Evolutionary conservation across 2,113 vertebrate species (phyloP), one percentile per base, ranked within the genome.

Genomic region (Prochilodus magdalenae): DNA sequence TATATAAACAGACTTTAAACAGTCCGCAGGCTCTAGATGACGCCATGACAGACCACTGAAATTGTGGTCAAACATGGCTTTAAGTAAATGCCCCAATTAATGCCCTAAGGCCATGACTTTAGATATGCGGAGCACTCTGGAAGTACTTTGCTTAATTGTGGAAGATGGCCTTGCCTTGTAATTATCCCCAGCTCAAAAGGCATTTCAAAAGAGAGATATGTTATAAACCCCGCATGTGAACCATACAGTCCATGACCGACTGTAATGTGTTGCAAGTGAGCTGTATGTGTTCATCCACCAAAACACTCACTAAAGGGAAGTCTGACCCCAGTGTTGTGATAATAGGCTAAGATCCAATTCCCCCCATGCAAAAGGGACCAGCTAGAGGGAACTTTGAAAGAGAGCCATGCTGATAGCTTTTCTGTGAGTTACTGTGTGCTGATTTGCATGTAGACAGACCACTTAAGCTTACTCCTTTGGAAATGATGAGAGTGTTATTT

Each of bases 91-190:
- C 79, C 55, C 53, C 36, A 51, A 33, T 55, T 15, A 44, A 24
- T 67, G 49, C 84, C 71, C 47, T 73, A 44, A 66, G 77, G 79
- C 55, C 40, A 57, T 27, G 55, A 15, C 59, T 73, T 27, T 36
- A 51, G 65, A 79, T 59, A 71, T 81, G 79, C 26, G 26, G 69
- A 66, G 40, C 63, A 63, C 66, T 83, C 84, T 87, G 86, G 84
- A 87, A 86, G 67, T 73, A 77, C 79, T 86, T 84, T 83, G 16
- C 70, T 40, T 73, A 87, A 79, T 83, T 81, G 73, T 18, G 53
- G 24, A 62, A 29, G 69, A 83, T 51, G 73, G 66, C 51, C 30
- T 76, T 66, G 30, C 30, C 29, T 82, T 79, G 57, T 84, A 82
- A 82, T 84, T 60, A 74, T 59, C n/a, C 55, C 33, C 26, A 40